Evolutionary conservation across 2,797 vertebrate species (phyloP).

Genomic region (Micromesistius poutassou): DNA sequence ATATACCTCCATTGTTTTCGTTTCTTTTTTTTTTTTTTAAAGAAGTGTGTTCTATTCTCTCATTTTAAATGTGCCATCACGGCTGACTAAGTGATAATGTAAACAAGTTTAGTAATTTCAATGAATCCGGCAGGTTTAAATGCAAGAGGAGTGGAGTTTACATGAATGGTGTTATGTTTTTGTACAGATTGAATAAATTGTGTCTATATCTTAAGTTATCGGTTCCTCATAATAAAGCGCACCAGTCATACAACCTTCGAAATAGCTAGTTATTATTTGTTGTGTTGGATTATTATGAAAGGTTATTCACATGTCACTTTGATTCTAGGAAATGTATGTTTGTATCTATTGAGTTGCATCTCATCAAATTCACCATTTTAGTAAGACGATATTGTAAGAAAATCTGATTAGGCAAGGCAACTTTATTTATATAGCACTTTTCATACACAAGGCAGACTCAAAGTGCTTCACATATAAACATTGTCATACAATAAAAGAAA

Average conservation of each 20-base stretch:
- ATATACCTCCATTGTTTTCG: slow-evolving; percentile 43
- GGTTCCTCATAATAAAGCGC: slow-evolving; percentile 74
- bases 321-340: background rate
- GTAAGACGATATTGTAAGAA: background rate
- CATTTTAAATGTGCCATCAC: slow-evolving; percentile 35
- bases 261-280: background rate
- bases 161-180: slow-evolving; percentile 64
- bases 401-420: too few relatives aligned
- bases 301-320: background rate
- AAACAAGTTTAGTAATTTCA: slow-evolving; percentile 54
- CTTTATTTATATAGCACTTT: too few relatives aligned
- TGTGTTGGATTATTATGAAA: background rate
- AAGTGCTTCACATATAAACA: too few relatives aligned
- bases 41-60: slow-evolving; percentile 43
- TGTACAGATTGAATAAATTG: slow-evolving; percentile 72
- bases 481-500: too few relatives aligned
- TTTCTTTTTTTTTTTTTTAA: slow-evolving; percentile 37
- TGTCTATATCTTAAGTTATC: slow-evolving; percentile 77
- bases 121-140: slow-evolving; percentile 42
- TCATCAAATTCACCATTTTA: background rate
- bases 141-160: slow-evolving; percentile 41
- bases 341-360: background rate
- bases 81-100: slow-evolving; percentile 66
- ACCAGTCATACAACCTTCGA: slow-evolving; percentile 66
- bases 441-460: too few relatives aligned